These are phyloP conservation scores for Megaleporinus macrocephalus DNA, from an alignment of 2,113 vertebrate species.

Conservation along the genomic window DNA sequence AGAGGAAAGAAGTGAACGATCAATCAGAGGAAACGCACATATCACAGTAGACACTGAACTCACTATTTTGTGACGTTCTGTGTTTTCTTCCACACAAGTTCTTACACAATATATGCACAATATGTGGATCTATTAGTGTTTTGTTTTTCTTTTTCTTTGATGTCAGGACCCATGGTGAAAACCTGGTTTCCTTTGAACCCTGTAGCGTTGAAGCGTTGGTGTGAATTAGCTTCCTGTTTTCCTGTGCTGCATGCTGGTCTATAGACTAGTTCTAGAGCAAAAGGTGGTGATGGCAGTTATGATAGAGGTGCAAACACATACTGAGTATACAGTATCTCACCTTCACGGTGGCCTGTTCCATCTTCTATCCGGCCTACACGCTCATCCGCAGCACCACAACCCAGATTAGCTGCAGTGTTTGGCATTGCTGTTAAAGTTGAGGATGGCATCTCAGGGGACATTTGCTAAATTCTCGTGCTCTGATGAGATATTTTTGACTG, in stretches of 20 bases:
- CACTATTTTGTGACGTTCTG: too few relatives aligned
- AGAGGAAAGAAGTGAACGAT: too few relatives aligned
- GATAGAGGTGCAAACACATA: not conserved
- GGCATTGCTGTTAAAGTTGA: not conserved
- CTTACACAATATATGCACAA: too few relatives aligned
- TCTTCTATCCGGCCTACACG: not conserved
- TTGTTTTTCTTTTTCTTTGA: not conserved
- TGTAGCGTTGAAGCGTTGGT: not conserved
- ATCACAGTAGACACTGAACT: too few relatives aligned
- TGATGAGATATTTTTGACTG: constrained; percentile 19
- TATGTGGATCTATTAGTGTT: not conserved
- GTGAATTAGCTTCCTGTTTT: constrained; percentile 14
- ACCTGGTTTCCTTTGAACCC: not conserved
- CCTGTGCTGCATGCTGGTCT: not conserved
- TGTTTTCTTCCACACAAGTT: too few relatives aligned
- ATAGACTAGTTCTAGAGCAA: not conserved
- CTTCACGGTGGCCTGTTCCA: not conserved
- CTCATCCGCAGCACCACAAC: not conserved
- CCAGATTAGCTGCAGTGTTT: not conserved
- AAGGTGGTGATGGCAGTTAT: not conserved
- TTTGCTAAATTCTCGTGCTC: not conserved
- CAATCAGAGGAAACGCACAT: too few relatives aligned
- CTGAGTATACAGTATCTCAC: not conserved
- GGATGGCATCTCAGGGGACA: not conserved
- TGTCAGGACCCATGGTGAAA: not conserved